phyloP scores from a whole-genome alignment of 2,888 invertebrate species.

The Platypus cylindrus region DNA sequence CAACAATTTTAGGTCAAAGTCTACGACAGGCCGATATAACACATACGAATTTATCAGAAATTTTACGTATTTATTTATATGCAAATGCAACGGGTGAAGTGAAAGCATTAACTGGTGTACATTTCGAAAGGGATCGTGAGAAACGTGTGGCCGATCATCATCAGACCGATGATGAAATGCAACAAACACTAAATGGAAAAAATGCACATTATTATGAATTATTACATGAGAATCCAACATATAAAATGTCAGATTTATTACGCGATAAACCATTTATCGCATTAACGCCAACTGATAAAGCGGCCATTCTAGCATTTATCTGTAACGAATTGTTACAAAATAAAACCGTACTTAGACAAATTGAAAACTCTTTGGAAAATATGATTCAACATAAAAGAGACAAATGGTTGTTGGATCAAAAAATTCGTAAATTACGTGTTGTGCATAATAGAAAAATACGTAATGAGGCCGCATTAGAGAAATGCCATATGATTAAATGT shows the following conservation, averaged over 20 bases:
- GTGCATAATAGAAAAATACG: conserved; percentile 56
- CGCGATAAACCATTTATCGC: conserved; percentile 77
- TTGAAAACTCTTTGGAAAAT: conserved; percentile 69
- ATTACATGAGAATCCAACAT: conserved; percentile 63
- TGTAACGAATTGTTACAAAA: conserved; percentile 92
- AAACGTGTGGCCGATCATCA: conserved; percentile 73
- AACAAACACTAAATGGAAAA: conserved; percentile 53
- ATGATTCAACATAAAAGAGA: conserved; percentile 80
- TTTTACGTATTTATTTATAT: conserved; percentile 80
- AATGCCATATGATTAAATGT: conserved; percentile 44
- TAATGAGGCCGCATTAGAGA: conserved; percentile 59
- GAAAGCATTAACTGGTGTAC: conserved; percentile 66
- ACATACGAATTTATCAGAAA: conserved; percentile 81
- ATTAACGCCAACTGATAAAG: conserved; percentile 73
- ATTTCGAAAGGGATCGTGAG: conserved; percentile 69
- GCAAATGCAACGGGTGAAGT: conserved; percentile 82
- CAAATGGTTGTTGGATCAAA: conserved; percentile 84
- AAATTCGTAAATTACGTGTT: conserved; percentile 75
- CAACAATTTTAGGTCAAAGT: conserved; percentile 82
- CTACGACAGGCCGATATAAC: conserved; percentile 81
- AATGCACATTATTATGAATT: conserved; percentile 70
- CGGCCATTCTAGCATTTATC: conserved; percentile 77
- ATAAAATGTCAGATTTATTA: conserved; percentile 67
- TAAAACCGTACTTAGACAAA: conserved; percentile 78
- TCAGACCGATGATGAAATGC: conserved; percentile 56